Percentiles rank a stretch among this genome's conserved stretches.
phyloP scores from a whole-genome alignment of 2,113 vertebrate species.

The Fulica atra region DNA sequence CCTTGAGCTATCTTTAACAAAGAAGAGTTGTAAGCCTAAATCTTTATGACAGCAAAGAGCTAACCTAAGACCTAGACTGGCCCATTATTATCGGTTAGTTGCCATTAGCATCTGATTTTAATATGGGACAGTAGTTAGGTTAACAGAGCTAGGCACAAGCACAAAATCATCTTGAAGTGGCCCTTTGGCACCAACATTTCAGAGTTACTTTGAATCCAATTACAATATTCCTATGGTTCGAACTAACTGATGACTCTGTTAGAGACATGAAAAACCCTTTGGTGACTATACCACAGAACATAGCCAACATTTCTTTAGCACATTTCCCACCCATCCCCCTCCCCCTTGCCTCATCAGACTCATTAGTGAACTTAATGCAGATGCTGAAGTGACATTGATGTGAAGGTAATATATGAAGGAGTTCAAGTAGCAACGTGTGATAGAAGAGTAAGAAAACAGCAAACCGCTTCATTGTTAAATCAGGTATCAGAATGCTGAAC shows the following conservation, averaged over 20 bases:
- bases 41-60: background rate
- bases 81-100: background rate
- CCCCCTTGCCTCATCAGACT: background rate
- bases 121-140: background rate
- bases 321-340: no score
- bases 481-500: background rate
- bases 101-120: background rate
- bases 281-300: background rate
- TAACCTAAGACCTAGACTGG: background rate
- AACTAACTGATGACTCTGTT: background rate
- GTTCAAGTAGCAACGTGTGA: background rate
- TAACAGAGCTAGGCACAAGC: background rate
- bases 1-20: background rate
- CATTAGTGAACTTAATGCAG: background rate
- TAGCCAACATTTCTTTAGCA: background rate
- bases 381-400: background rate
- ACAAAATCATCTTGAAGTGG: background rate
- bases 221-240: background rate
- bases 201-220: background rate
- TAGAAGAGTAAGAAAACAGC: background rate
- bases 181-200: background rate
- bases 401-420: background rate
- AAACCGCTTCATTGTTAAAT: background rate
- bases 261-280: background rate
- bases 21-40: background rate